Base-by-base conservation (phyloP, 2,888 invertebrate genomes). In the Stenurella melanura region DNA sequence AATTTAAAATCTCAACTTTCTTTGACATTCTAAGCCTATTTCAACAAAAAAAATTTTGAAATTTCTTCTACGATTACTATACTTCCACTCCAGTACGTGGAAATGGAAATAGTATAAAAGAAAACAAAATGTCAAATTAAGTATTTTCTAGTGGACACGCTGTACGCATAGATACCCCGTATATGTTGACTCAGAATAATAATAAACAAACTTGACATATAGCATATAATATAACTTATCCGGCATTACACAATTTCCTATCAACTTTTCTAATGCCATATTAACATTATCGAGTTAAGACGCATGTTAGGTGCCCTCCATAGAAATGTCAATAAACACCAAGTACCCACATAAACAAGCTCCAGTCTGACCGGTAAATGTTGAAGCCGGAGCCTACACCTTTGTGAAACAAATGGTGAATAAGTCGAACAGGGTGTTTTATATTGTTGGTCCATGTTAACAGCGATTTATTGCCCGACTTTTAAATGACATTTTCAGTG, bases 311-410 rank as follows among this genome's bases (percentile, higher is more conserved):
- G 50, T 50, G n/a, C 15, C 50, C 50, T 50, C 50, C n/a, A 50
- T 50, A 50, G 50, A 50, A 50, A 50, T 50, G 50, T 50, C 50
- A 50, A 50, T 50, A 50, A 50, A 15, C 50, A 50, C 7, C 50
- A 7, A 6, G 50, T 50, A n/a, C n/a, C 50, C n/a, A n/a, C 50
- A 50, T 50, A 50, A 50, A 50, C 50, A 15, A n/a, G 50, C 50
- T 12, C n/a, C 6, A 6, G 50, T 7, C 50, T 50, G 50, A 50
- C 50, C n/a, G n/a, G 50, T 50, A 50, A 50, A 50, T n/a, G 50
- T 50, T 50, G 50, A 50, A 50, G 50, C 15, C 50, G n/a, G 50
- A 50, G 50, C 50, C 50, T 50, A 50, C 50, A 50, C 50, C 50
- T 50, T 50, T 50, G 15, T 12, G 15, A n/a, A 50, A 50, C 50